Percentiles rank a stretch among this genome's conserved stretches.
These are phyloP conservation scores for Intellagama lesueurii DNA, from an alignment of 2,797 vertebrate genomes.

Conservation along the genomic window DNA sequence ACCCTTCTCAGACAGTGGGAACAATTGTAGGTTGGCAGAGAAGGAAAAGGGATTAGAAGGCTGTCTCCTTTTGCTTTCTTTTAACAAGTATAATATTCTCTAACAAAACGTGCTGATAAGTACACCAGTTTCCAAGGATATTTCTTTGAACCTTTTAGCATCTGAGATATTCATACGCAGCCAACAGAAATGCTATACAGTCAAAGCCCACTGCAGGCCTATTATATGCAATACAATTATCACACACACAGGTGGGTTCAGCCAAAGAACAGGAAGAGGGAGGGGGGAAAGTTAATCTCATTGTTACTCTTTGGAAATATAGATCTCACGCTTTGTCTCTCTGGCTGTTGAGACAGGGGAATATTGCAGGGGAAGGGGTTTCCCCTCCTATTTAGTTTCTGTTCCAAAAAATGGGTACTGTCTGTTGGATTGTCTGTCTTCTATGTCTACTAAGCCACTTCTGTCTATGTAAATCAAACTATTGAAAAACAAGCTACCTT, in stretches of 20 bases:
- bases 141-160: conserved; percentile 63
- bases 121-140: conserved; percentile 46
- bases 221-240: conserved; percentile 44
- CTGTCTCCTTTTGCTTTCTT: conserved; percentile 54
- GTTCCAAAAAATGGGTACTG: conserved; percentile 1
- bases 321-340: conserved; percentile 19
- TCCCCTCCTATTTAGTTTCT: conserved; percentile 37
- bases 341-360: conserved; percentile 16
- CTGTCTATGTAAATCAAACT: not conserved
- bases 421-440: not conserved
- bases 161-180: conserved; percentile 59
- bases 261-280: conserved; percentile 30
- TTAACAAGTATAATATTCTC: conserved; percentile 56
- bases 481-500: conserved; percentile 61
- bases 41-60: conserved; percentile 52
- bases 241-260: conserved; percentile 46
- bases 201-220: conserved; percentile 24
- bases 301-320: conserved; percentile 6
- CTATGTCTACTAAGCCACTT: not conserved
- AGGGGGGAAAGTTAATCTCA: conserved; percentile 7
- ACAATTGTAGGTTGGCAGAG: conserved; percentile 41
- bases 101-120: conserved; percentile 61
- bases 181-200: conserved; percentile 57
- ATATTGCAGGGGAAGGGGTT: conserved; percentile 12
- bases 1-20: conserved; percentile 38